These are phyloP conservation scores for Drosophila mayri DNA, from an alignment of 1,140 invertebrate species.

Conservation along the genomic window DNA sequence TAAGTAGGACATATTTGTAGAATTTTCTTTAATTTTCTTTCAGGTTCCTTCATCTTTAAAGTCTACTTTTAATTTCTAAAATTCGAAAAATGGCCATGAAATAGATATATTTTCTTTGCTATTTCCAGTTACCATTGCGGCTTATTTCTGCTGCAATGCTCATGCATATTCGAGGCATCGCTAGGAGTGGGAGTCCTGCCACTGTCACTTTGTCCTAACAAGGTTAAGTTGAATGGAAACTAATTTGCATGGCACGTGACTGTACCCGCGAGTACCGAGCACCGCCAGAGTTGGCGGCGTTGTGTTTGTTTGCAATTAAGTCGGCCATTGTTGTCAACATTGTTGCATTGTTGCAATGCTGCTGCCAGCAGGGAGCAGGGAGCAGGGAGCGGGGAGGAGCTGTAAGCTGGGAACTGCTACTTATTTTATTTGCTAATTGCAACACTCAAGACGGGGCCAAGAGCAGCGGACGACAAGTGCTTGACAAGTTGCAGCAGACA, in stretches of 20 bases:
- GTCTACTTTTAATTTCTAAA: not conserved
- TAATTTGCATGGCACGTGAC: slow-evolving; percentile 79
- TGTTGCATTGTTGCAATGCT: slow-evolving; percentile 43
- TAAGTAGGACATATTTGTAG: too few relatives aligned
- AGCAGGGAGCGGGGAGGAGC: too few relatives aligned
- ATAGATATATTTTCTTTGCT: not conserved
- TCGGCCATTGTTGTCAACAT: slow-evolving; percentile 77
- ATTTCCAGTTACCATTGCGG: not conserved
- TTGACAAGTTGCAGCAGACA: slow-evolving; percentile 63
- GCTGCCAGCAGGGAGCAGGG: not conserved
- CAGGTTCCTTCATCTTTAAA: not conserved
- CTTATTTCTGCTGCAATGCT: slow-evolving; percentile 14
- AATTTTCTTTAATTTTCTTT: too few relatives aligned
- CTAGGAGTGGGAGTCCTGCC: not conserved
- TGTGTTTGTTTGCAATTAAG: slow-evolving; percentile 80
- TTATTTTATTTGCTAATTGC: slow-evolving; percentile 84
- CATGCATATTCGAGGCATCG: slow-evolving; percentile 26
- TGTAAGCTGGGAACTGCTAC: slow-evolving; percentile 52
- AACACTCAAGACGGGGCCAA: slow-evolving; percentile 67
- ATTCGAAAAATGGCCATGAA: not conserved
- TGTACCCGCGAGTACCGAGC: slow-evolving; percentile 47
- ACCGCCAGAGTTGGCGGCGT: slow-evolving; percentile 43
- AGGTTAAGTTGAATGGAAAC: slow-evolving; percentile 73
- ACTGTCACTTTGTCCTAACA: slow-evolving; percentile 59
- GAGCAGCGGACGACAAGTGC: slow-evolving; percentile 65